Conservation (phyloP, 1,140 invertebrate species). For the Hestina assimilis region DNA sequence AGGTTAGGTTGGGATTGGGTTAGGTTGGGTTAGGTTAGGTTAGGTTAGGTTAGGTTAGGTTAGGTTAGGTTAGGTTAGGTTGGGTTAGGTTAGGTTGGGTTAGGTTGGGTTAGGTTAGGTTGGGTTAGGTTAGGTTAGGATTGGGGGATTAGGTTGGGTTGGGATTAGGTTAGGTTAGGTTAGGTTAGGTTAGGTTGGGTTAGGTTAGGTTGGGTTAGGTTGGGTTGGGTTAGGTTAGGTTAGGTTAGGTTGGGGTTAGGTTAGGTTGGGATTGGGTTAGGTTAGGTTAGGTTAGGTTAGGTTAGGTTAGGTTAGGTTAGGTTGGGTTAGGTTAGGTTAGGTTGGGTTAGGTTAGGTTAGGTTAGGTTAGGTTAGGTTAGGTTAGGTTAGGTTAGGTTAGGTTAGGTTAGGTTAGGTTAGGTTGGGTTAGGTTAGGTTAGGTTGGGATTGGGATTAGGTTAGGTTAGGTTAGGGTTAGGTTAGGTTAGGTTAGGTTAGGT, state of each 20-base stretch:
- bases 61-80: conserved; percentile 15
- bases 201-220: conserved; percentile 15
- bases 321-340: neutral
- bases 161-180: conserved; percentile 15
- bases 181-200: conserved; percentile 15
- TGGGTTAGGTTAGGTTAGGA: conserved; percentile 34
- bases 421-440: neutral
- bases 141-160: too few relatives aligned
- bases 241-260: too few relatives aligned
- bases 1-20: too few relatives aligned
- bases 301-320: conserved; percentile 1
- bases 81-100: conserved; percentile 31
- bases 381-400: neutral
- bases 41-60: conserved; percentile 19
- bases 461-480: too few relatives aligned
- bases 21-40: conserved; percentile 20
- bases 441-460: too few relatives aligned
- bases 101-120: conserved; percentile 29
- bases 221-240: conserved; percentile 11
- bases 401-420: neutral
- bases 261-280: too few relatives aligned
- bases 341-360: neutral
- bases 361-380: neutral
- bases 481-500: neutral
- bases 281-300: neutral